Percentiles rank a stretch among this genome's conserved stretches.
These are phyloP conservation scores for Pygathrix nemaeus DNA, from an alignment of 2,113 vertebrate species.

Conservation along the genomic window DNA sequence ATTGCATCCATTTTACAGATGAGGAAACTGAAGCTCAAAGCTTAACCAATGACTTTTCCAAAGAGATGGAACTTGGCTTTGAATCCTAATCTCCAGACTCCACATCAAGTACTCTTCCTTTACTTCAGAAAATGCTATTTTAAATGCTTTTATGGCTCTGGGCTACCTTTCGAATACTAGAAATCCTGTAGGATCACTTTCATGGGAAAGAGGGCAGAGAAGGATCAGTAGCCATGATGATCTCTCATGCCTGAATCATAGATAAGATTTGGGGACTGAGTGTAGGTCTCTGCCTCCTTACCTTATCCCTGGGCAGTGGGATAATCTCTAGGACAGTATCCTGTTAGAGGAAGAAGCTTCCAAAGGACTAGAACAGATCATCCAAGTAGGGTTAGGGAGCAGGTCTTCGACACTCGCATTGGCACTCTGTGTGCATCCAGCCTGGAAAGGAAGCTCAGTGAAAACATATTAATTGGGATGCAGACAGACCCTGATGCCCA, in stretches of 20 bases:
- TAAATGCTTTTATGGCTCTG: background rate
- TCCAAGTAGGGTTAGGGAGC: background rate
- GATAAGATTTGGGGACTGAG: background rate
- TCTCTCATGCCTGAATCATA: background rate
- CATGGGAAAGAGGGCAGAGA: background rate
- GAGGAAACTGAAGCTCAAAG: background rate
- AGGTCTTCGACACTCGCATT: background rate
- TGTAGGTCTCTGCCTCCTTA: background rate
- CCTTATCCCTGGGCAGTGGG: background rate
- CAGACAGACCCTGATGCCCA: background rate
- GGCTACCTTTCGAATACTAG: background rate
- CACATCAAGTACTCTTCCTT: background rate
- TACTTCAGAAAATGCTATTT: background rate
- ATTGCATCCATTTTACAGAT: background rate
- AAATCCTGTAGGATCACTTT: background rate
- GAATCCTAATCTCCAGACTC: background rate
- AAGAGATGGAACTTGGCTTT: background rate
- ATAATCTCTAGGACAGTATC: background rate
- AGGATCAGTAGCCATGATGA: background rate
- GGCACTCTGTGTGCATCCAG: background rate
- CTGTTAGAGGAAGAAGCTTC: background rate
- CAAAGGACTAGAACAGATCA: background rate
- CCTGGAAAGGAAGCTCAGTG: background rate
- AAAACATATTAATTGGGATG: background rate
- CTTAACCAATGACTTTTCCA: background rate